Evolutionary conservation across 2,888 invertebrate species (phyloP).

Genomic region (Serripes groenlandicus): DNA sequence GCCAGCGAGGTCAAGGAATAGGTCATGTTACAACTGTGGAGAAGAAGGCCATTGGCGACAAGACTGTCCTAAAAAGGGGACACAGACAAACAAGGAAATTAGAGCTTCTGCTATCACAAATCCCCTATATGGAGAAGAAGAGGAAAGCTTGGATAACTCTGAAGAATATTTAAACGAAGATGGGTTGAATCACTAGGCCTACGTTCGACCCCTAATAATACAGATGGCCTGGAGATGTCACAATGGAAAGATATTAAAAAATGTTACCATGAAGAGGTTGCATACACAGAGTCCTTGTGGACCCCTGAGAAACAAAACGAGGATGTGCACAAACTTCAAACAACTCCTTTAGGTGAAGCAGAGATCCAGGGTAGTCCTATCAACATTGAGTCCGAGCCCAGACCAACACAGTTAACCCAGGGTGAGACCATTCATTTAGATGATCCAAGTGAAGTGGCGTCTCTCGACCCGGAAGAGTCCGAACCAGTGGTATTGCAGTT

Average conservation of each 20-base stretch:
- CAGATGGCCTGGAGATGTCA: not conserved
- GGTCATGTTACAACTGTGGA: not conserved
- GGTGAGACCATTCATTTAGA: no score
- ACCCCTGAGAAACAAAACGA: no score
- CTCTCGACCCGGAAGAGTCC: not conserved
- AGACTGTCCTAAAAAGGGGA: not conserved
- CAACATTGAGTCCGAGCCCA: no score
- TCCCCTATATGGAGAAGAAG: not conserved
- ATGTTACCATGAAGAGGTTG: not conserved
- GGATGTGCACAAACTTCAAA: no score
- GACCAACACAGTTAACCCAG: no score
- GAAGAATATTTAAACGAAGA: not conserved
- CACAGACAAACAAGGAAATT: not conserved
- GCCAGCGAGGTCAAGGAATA: not conserved
- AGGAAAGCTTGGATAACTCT: not conserved
- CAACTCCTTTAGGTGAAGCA: not conserved
- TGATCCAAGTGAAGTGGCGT: no score
- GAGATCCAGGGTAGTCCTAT: no score
- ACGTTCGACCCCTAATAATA: not conserved
- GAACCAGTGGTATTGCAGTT: constrained; percentile 2
- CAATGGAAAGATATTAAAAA: not conserved
- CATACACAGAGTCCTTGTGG: no score
- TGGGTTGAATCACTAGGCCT: not conserved
- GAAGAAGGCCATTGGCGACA: not conserved
- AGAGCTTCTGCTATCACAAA: no score